Conservation (phyloP, 2,797 vertebrate species). For the Dendrocincla tyrannina region DNA sequence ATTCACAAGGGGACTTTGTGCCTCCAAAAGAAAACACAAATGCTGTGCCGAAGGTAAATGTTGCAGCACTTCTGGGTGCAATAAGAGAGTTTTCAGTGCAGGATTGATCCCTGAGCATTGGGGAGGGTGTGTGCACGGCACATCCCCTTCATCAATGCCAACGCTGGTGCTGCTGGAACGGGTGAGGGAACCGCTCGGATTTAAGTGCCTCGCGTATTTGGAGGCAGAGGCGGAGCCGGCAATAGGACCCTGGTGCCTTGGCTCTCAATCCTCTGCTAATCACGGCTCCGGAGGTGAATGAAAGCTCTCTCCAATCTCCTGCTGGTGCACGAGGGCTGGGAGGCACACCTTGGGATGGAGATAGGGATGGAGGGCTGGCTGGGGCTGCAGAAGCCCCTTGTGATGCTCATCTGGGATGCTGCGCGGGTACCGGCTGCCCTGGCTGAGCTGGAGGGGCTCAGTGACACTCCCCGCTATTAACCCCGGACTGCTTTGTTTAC, state of each 20-base stretch:
- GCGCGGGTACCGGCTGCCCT: background rate
- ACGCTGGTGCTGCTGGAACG: background rate
- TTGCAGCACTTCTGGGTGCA: background rate
- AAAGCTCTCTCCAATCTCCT: background rate
- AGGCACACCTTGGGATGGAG: background rate
- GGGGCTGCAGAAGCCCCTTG: background rate
- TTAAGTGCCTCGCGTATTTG: background rate
- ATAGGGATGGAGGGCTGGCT: accelerated
- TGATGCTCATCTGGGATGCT: background rate
- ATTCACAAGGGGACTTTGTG: background rate
- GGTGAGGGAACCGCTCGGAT: background rate
- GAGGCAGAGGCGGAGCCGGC: background rate
- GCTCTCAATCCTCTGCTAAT: background rate
- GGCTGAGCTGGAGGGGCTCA: background rate
- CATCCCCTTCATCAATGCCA: background rate
- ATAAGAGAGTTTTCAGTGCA: background rate
- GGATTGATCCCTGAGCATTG: background rate
- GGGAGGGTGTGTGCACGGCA: background rate
- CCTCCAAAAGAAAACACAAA: accelerated
- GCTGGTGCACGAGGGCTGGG: background rate
- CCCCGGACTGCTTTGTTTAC: background rate
- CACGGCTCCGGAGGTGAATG: background rate
- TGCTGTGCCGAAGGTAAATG: background rate
- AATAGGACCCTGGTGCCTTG: background rate
- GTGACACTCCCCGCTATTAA: background rate